Percentiles rank a stretch among this genome's conserved stretches.
phyloP scores from a whole-genome alignment of 2,797 vertebrate species.

The Margarornis squamiger region DNA sequence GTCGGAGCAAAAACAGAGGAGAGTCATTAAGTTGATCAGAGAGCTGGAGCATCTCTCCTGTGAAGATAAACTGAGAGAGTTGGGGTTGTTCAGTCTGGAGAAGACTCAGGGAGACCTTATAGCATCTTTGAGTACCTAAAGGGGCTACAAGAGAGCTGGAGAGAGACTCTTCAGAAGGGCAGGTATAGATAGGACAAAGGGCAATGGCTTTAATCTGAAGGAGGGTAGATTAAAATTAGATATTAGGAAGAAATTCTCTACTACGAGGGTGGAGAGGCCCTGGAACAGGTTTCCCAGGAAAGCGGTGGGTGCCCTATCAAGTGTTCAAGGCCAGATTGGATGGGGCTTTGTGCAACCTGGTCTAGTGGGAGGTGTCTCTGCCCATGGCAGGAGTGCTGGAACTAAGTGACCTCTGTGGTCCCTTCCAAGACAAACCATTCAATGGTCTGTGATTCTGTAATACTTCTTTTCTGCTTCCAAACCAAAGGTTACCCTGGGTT shows the following conservation, averaged over 20 bases:
- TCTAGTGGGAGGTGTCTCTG: not conserved
- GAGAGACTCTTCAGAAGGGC: not conserved
- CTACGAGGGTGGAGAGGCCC: not conserved
- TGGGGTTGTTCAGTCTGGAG: not conserved
- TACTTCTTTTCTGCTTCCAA: not conserved
- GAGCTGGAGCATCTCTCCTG: not conserved
- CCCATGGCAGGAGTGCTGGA: not conserved
- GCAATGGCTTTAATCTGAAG: not conserved
- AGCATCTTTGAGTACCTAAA: not conserved
- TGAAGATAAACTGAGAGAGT: not conserved
- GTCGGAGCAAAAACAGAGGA: not conserved
- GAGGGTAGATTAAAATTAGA: not conserved
- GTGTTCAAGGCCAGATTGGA: no score
- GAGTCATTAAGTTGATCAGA: not conserved
- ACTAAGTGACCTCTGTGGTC: not conserved
- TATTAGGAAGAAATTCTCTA: not conserved
- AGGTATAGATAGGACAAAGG: not conserved
- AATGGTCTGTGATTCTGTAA: not conserved
- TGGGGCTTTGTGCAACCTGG: no score
- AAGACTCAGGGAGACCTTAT: not conserved
- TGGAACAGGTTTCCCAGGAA: not conserved
- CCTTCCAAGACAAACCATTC: not conserved
- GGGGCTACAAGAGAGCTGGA: not conserved
- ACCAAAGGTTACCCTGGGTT: not conserved
- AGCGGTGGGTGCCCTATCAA: not conserved